Conservation (phyloP, 2,113 vertebrate species). For the Globicephala melas region DNA sequence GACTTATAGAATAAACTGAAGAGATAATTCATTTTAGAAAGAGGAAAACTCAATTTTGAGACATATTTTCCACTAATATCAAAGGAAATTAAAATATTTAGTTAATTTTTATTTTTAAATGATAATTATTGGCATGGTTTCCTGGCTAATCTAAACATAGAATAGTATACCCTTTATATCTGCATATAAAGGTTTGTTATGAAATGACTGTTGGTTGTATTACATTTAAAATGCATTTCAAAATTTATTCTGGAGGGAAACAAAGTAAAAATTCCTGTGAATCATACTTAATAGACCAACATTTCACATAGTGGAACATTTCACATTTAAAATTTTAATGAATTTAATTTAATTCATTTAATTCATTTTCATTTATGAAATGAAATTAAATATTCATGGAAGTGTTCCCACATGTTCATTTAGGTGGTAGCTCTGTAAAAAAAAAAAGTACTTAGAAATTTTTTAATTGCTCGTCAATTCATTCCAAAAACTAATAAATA, state of each 20-base stretch:
- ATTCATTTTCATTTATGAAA: background rate
- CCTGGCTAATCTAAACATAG: background rate
- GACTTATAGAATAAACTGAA: background rate
- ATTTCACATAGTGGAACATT: background rate
- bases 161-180: background rate
- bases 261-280: background rate
- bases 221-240: conserved; percentile 42
- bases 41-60: background rate
- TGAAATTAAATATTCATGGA: background rate
- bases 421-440: background rate
- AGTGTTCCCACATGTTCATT: background rate
- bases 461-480: background rate
- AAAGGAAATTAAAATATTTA: conserved; percentile 19
- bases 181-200: conserved; percentile 19
- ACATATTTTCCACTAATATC: background rate
- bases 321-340: too few relatives aligned
- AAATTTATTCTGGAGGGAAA: background rate
- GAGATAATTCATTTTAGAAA: conserved; percentile 12
- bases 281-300: background rate
- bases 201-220: background rate
- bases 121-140: background rate
- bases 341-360: too few relatives aligned
- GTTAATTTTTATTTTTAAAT: background rate
- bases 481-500: background rate
- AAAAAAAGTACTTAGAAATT: background rate